Percentiles rank a stretch among this genome's conserved stretches.
These are phyloP conservation scores for Gymnoscopelus braueri DNA, from an alignment of 2,797 vertebrate genomes.

Conservation along the genomic window DNA sequence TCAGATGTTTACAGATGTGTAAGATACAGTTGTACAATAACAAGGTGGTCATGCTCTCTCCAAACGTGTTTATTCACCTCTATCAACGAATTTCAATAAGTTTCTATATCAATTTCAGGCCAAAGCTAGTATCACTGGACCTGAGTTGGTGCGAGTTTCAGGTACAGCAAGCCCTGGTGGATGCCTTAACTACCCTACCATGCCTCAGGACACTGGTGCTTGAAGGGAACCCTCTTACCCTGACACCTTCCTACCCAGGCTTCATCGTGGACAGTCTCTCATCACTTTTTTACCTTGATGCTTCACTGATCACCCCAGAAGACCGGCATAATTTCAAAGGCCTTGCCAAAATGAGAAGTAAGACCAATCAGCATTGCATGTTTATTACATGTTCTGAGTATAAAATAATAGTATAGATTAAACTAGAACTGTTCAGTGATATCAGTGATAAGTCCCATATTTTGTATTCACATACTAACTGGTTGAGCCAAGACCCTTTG, in stretches of 20 bases:
- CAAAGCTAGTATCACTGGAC: constrained; percentile 87
- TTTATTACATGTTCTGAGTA: no score
- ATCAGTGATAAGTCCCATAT: no score
- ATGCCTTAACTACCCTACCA: constrained; percentile 69
- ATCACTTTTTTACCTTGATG: constrained; percentile 79
- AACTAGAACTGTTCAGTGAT: no score
- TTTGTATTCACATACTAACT: no score
- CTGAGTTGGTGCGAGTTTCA: constrained; percentile 86
- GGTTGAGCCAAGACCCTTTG: no score
- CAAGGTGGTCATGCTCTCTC: no score
- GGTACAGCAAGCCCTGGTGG: constrained; percentile 73
- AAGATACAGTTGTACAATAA: no score
- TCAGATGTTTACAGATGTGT: no score
- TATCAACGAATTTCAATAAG: no score
- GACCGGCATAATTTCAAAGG: constrained; percentile 79
- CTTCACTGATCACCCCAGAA: constrained; percentile 67
- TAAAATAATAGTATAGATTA: no score
- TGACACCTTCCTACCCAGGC: constrained; percentile 85
- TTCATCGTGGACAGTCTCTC: constrained; percentile 84
- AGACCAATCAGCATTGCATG: constrained; percentile 37
- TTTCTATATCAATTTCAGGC: constrained; percentile 75
- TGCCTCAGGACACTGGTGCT: constrained; percentile 82
- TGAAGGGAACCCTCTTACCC: constrained; percentile 86
- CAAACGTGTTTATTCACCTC: no score
- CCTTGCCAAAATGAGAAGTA: constrained; percentile 77